Evolutionary conservation across 2,113 vertebrate species (phyloP).

Genomic region (Carassius carassius): DNA sequence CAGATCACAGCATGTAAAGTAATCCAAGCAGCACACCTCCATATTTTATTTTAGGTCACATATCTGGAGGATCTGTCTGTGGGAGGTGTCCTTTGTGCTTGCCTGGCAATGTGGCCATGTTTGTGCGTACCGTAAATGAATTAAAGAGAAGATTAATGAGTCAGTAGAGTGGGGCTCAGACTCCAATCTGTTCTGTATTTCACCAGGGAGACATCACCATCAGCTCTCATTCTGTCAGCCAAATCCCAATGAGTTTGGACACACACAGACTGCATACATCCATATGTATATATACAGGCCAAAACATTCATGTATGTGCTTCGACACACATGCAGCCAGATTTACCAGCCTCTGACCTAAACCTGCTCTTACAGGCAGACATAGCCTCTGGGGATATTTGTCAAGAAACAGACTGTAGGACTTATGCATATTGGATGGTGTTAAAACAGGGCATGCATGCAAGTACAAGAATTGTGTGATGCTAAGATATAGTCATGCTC

Average conservation of each 20-base stretch:
- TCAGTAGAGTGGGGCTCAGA: slow-evolving; percentile 71
- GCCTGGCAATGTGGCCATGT: slow-evolving; percentile 17
- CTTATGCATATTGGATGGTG: slow-evolving; percentile 38
- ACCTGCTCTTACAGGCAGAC: slow-evolving; percentile 26
- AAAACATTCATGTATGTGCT: too few relatives aligned
- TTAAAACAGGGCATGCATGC: not conserved
- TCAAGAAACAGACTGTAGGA: slow-evolving; percentile 37
- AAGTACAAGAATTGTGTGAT: not conserved
- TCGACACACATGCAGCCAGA: not conserved
- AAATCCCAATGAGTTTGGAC: slow-evolving; percentile 23
- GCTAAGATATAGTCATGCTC: slow-evolving; percentile 24
- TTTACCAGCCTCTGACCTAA: slow-evolving; percentile 19
- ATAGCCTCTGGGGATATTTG: slow-evolving; percentile 35
- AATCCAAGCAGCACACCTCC: not conserved
- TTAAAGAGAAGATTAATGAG: slow-evolving; percentile 78
- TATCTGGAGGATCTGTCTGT: slow-evolving; percentile 45
- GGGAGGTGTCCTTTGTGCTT: slow-evolving; percentile 39
- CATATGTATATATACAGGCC: not conserved
- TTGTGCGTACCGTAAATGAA: slow-evolving; percentile 61
- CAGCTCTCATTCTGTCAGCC: slow-evolving; percentile 68
- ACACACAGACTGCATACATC: not conserved
- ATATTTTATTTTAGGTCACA: slow-evolving; percentile 45
- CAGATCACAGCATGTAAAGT: slow-evolving; percentile 16
- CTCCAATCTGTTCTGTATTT: slow-evolving; percentile 72
- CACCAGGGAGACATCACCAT: slow-evolving; percentile 55